These are phyloP conservation scores for Tachypleus tridentatus DNA, from an alignment of 1,140 invertebrate species.

Conservation along the genomic window DNA sequence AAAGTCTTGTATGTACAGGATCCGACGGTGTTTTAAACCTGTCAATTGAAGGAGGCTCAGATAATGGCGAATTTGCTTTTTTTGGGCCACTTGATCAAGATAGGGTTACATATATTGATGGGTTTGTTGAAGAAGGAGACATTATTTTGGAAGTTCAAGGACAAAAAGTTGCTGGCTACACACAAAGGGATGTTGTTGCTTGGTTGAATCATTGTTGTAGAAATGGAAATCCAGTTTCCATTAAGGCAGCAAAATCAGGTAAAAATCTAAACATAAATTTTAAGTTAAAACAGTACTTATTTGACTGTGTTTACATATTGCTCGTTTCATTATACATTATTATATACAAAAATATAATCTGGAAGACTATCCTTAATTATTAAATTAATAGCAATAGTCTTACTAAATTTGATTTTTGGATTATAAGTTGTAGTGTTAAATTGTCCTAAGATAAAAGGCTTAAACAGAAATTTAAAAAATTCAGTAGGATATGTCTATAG, in stretches of 20 bases:
- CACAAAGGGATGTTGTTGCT: conserved; percentile 43
- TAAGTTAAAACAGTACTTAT: too few relatives aligned
- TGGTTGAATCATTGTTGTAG: conserved; percentile 47
- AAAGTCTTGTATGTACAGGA: conserved; percentile 30
- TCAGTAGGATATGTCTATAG: too few relatives aligned
- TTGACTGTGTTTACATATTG: too few relatives aligned
- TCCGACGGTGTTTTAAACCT: conserved; percentile 32
- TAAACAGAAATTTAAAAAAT: too few relatives aligned
- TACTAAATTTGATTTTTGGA: too few relatives aligned
- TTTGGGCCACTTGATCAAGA: conserved; percentile 35
- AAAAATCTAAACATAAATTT: conserved; percentile 17
- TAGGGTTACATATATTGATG: conserved; percentile 33
- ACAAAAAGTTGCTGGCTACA: conserved; percentile 50
- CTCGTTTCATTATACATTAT: conserved; percentile 1
- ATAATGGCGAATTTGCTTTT: conserved; percentile 46
- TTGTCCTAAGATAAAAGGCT: too few relatives aligned
- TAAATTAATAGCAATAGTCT: too few relatives aligned
- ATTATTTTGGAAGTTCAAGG: conserved; percentile 49
- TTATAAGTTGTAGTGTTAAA: too few relatives aligned
- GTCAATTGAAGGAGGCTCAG: conserved; percentile 41
- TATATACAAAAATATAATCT: not conserved
- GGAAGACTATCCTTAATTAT: too few relatives aligned
- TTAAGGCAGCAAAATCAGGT: conserved; percentile 45
- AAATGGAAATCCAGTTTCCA: conserved; percentile 42
- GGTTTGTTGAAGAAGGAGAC: conserved; percentile 32